Evolutionary conservation across 2,888 invertebrate genomes (phyloP).

Genomic region (Mycalesis mineus): DNA sequence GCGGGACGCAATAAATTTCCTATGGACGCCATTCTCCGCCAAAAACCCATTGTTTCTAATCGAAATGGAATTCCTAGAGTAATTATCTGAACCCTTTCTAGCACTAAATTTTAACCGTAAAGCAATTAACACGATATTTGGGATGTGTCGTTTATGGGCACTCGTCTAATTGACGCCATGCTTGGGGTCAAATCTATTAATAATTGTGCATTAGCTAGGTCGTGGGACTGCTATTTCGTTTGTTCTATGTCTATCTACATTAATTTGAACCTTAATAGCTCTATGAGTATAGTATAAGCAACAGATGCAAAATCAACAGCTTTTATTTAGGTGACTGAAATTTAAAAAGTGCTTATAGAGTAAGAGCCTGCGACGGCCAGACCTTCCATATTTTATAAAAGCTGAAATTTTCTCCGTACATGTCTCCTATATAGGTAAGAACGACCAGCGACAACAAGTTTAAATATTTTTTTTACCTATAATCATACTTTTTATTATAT

Average conservation of each 20-base stretch:
- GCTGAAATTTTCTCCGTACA: too few relatives aligned
- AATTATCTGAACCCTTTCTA: slow-evolving; percentile 51
- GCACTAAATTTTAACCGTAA: slow-evolving; percentile 45
- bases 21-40: slow-evolving; percentile 34
- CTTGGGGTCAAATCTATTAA: slow-evolving; percentile 44
- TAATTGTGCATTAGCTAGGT: slow-evolving; percentile 35
- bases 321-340: too few relatives aligned
- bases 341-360: too few relatives aligned
- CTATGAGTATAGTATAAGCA: too few relatives aligned
- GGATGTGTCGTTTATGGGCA: slow-evolving; percentile 43
- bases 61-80: slow-evolving; percentile 47
- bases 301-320: too few relatives aligned
- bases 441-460: too few relatives aligned
- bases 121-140: slow-evolving; percentile 48
- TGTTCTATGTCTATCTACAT: neutral
- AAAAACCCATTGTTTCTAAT: slow-evolving; percentile 47
- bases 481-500: too few relatives aligned
- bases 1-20: slow-evolving; percentile 33
- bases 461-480: too few relatives aligned
- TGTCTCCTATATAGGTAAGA: too few relatives aligned
- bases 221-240: slow-evolving; percentile 28
- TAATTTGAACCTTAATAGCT: slow-evolving; percentile 3
- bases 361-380: too few relatives aligned
- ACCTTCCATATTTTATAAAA: too few relatives aligned
- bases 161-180: slow-evolving; percentile 41